Conservation (phyloP, 2,888 invertebrate genomes). For the Sthenelais limicola region DNA sequence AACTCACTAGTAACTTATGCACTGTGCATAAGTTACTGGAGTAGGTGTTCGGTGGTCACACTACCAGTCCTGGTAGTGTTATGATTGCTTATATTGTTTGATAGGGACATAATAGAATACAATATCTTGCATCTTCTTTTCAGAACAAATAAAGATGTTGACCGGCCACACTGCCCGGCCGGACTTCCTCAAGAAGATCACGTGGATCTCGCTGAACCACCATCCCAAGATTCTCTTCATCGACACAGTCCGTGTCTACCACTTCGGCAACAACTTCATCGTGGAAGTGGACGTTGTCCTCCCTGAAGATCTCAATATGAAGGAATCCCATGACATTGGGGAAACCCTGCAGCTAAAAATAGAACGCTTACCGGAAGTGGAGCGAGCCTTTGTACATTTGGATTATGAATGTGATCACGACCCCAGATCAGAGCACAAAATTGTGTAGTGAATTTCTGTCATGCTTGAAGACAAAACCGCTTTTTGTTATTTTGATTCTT, state of each 20-base stretch:
- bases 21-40: too few species aligned
- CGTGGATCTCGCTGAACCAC: conserved; percentile 70
- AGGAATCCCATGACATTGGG: conserved; percentile 73
- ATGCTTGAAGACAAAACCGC: too few species aligned
- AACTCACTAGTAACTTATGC: too few species aligned
- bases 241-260: conserved; percentile 75
- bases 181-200: conserved; percentile 69
- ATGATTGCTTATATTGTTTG: too few species aligned
- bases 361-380: conserved; percentile 73
- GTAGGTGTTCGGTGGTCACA: too few species aligned
- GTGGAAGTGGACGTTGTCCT: conserved; percentile 69
- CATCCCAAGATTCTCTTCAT: conserved; percentile 65
- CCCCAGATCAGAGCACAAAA: conserved; percentile 73
- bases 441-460: too few species aligned
- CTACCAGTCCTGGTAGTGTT: too few species aligned
- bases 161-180: conserved; percentile 70
- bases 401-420: conserved; percentile 74
- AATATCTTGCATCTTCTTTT: too few species aligned
- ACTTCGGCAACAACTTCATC: conserved; percentile 73
- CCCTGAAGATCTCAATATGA: conserved; percentile 71
- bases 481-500: too few species aligned
- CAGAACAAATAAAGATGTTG: conserved; percentile 69
- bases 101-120: too few species aligned
- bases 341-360: conserved; percentile 74
- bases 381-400: conserved; percentile 75